Evolutionary conservation across 2,113 vertebrate genomes (phyloP), one percentile per base, ranked within the genome.

Genomic region (Albula goreensis): DNA sequence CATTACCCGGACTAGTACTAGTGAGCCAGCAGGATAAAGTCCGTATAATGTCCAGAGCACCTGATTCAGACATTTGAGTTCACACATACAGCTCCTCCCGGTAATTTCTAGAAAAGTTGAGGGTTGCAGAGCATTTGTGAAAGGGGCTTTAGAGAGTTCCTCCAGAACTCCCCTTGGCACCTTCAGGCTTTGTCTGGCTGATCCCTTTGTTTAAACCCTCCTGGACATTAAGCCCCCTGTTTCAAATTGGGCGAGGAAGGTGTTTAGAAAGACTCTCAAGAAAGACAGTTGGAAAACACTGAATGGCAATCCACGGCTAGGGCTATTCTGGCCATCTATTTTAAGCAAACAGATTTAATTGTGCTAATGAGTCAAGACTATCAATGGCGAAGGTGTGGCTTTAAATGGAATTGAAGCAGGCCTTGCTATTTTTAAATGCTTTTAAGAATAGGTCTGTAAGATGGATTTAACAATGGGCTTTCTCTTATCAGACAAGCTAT

Each of bases 301-400:
- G 4, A 31, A 3, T 25, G 56, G 86, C 79, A 86, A 51, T 84
- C 83, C 89, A 57, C 81, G 92, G 87, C 88, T 79, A 89, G 92
- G 89, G 91, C 86, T 80, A 85, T 89, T 49, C 31, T 77, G 91
- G 87, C 85, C 86, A 89, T 88, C 91, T 93, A 93, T 94, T 93
- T 94, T 91, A 93, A 90, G 91, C 85, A 63, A 83, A 81, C 85
- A 89, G 92, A 93, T 94, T 93, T 92, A 90, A 93, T 93, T 88
- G 91, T 91, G 91, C 89, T 85, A 17, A 83, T 93, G 91, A 89
- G 88, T 92, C 88, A 89, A 91, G 93, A 22, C 70, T 74, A 91
- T 93, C 90, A 94, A 91, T 92, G 85, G 88, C 25, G 85, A 86
- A 89, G 90, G 88, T 88, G 87, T 81, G 60, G 84, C 91, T 91